phyloP scores from a whole-genome alignment of 1,140 invertebrate genomes.

The Sinonovacula constricta region DNA sequence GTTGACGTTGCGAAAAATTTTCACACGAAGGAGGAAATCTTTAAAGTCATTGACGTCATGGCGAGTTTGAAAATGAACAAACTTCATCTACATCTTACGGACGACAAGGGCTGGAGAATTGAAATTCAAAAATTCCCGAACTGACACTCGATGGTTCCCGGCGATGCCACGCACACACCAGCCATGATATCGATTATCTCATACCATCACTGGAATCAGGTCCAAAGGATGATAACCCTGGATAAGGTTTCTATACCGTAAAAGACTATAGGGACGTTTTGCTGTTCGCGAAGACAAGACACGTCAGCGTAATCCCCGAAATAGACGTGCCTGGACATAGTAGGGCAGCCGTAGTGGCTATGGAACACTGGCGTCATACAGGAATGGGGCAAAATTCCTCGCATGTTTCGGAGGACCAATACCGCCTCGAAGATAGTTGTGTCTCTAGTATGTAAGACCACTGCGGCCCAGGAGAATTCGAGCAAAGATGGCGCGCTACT shows the following conservation, averaged over 20 bases:
- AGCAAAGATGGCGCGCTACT: slow-evolving; percentile 48
- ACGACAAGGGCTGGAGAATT: slow-evolving; percentile 76
- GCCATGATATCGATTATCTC: slow-evolving; percentile 62
- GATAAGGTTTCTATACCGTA: slow-evolving; percentile 64
- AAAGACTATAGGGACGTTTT: slow-evolving; percentile 69
- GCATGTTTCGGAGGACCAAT: no score
- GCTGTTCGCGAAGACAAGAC: slow-evolving; percentile 53
- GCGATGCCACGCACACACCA: slow-evolving; percentile 68
- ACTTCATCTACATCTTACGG: slow-evolving; percentile 74
- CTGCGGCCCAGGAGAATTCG: slow-evolving; percentile 66
- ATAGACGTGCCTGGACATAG: slow-evolving; percentile 75
- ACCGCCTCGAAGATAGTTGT: slow-evolving; percentile 54
- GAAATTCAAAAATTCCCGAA: slow-evolving; percentile 71
- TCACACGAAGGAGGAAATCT: slow-evolving; percentile 61
- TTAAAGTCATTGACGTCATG: slow-evolving; percentile 71
- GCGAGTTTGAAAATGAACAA: slow-evolving; percentile 73
- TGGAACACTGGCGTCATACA: slow-evolving; percentile 55
- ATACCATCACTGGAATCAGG: slow-evolving; percentile 71
- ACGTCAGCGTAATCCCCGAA: slow-evolving; percentile 75
- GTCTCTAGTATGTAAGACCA: slow-evolving; percentile 61
- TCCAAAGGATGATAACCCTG: slow-evolving; percentile 50
- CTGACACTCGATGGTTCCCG: slow-evolving; percentile 70
- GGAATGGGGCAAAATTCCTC: no score
- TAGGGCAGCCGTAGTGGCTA: slow-evolving; percentile 69
- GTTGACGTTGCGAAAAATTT: slow-evolving; percentile 76